Base-by-base conservation (phyloP, 2,888 invertebrate genomes). In the Cerceris rybyensis region DNA sequence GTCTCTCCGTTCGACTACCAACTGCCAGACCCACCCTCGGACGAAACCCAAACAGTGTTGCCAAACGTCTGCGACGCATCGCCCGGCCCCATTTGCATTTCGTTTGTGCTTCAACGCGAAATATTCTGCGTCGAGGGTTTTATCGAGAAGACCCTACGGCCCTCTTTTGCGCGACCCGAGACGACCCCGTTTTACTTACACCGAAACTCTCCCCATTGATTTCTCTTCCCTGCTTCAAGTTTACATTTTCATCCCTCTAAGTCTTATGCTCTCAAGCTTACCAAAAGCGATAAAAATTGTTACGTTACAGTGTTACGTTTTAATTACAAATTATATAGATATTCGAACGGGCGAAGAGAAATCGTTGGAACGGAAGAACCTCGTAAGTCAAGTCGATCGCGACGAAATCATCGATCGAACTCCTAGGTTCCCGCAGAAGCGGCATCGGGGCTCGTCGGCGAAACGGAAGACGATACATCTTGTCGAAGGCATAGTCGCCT, bases 61-160 rank as follows among this genome's bases (percentile, higher is more conserved):
- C 91, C 90, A 91, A 91, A 90, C 88, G 89, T 91, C 90, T 90
- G 89, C 87, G 86, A 88, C 88, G 88, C 88, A 83, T 85, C 88
- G 87, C 87, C 84, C 86, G 86, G 87, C 87, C 87, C 88, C 89
- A 91, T 91, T 91, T 91, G 90, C 91, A 91, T 92, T 91, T 91
- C 88, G 89, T 89, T 89, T 90, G 90, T 88, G 86, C 89, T 87
- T 88, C 85, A 86, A 88, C 89, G 87, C 86, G 85, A 87, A 90
- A 91, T 91, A 90, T 90, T 91, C 90, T 85, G 86, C 88, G 86
- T 82, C 84, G 75, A 86, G 82, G 86, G 85, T 86, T 89, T 88
- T 86, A 88, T 86, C 87, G 82, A 69, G 70, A 28, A 75, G 66
- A 75, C 82, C 78, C 72, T 68, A 71, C 49, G 52, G 69, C 66